phyloP scores from a whole-genome alignment of 2,113 vertebrate genomes.

The Leptobrachium leishanense region DNA sequence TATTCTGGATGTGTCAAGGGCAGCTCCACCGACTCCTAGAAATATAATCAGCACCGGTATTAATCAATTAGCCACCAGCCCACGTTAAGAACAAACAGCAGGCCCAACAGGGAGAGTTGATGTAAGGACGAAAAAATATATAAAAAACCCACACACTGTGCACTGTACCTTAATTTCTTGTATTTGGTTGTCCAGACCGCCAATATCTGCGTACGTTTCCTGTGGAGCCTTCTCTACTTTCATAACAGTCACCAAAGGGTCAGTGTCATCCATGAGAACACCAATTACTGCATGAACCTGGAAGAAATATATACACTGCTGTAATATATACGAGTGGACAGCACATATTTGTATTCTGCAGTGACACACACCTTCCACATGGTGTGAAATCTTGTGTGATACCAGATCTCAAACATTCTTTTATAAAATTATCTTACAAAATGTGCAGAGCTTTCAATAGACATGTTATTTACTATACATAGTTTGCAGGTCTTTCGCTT shows the following conservation, averaged over 20 bases:
- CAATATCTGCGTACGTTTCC: slow-evolving; percentile 95
- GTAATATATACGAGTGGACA: neutral
- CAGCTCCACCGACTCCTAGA: slow-evolving; percentile 94
- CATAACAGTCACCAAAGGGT: slow-evolving; percentile 96
- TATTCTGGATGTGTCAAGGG: slow-evolving; percentile 97
- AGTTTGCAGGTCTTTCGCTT: too few species aligned
- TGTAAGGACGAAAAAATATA: too few species aligned
- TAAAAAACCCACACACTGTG: neutral
- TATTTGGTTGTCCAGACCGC: slow-evolving; percentile 94
- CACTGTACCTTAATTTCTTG: slow-evolving; percentile 91
- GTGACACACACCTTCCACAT: neutral
- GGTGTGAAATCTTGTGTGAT: too few species aligned
- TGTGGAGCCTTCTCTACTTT: slow-evolving; percentile 98
- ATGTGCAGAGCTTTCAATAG: too few species aligned
- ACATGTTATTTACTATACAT: too few species aligned
- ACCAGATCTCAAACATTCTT: too few species aligned
- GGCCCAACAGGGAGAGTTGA: neutral
- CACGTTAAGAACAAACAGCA: too few species aligned
- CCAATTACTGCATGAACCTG: slow-evolving; percentile 97
- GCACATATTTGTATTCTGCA: neutral
- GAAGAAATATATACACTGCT: neutral
- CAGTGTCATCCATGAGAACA: slow-evolving; percentile 96
- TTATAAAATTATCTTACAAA: too few species aligned
- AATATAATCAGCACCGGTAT: slow-evolving; percentile 31
- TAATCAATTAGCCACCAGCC: too few species aligned